These are phyloP conservation scores for Scalopus aquaticus DNA, from an alignment of 2,113 vertebrate species.

Conservation along the genomic window DNA sequence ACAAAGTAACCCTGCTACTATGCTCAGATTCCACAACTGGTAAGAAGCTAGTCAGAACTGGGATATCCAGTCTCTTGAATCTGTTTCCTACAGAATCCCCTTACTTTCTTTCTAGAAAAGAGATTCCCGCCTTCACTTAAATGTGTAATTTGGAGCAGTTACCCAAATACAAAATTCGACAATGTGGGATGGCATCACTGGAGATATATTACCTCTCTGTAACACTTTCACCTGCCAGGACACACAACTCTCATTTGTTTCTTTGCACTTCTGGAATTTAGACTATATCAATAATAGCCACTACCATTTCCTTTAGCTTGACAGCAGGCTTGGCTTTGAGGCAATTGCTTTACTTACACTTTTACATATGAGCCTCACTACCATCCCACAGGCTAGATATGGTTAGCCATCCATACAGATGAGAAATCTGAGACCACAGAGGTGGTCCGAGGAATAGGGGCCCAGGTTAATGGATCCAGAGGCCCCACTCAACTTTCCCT, in stretches of 20 bases:
- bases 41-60: not conserved
- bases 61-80: not conserved
- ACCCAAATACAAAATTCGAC: not conserved
- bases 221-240: not conserved
- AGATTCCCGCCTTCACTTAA: not conserved
- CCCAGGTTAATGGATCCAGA: not conserved
- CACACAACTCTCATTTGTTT: not conserved
- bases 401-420: not conserved
- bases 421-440: conserved; percentile 12
- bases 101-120: not conserved
- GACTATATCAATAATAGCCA: not conserved
- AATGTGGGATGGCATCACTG: not conserved
- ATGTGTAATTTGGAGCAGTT: not conserved
- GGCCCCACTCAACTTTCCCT: not conserved
- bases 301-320: not conserved
- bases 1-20: not conserved
- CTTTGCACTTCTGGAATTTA: conserved; percentile 26
- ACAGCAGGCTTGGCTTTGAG: not conserved
- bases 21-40: not conserved
- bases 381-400: not conserved
- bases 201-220: not conserved
- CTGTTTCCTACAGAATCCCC: not conserved
- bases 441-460: not conserved
- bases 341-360: not conserved
- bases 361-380: not conserved